phyloP scores from a whole-genome alignment of 2,113 vertebrate genomes.

The Leucoraja erinaceus region DNA sequence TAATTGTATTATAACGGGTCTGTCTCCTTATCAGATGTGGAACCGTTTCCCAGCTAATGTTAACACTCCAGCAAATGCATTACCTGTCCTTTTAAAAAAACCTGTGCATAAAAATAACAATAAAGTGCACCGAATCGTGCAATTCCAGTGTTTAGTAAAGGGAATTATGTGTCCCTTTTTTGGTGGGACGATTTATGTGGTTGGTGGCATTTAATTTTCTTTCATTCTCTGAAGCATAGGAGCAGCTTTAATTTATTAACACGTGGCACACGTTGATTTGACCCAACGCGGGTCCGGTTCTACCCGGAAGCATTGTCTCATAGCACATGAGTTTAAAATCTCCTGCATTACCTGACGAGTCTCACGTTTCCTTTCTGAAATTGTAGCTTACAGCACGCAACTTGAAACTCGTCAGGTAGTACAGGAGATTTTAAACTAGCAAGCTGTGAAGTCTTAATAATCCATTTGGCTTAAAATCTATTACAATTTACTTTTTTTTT shows the following conservation, averaged over 20 bases:
- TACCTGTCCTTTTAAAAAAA: neutral
- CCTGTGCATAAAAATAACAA: neutral
- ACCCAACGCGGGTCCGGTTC: neutral
- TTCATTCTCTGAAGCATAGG: neutral
- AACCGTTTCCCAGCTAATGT: neutral
- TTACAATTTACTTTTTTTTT: neutral
- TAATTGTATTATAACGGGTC: neutral
- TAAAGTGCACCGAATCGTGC: neutral
- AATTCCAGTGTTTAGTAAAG: neutral
- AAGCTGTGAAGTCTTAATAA: no score
- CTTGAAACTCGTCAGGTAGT: neutral
- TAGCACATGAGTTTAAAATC: no score
- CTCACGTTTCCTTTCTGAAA: neutral
- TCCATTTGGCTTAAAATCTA: no score
- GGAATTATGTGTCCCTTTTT: neutral
- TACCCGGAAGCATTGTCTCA: conserved; percentile 22
- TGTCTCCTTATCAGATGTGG: neutral
- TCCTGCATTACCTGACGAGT: no score
- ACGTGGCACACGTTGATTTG: conserved; percentile 27
- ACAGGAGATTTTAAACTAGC: no score
- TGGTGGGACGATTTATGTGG: neutral
- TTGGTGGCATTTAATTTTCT: neutral
- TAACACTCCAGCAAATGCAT: neutral
- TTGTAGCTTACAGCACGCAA: neutral
- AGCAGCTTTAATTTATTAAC: neutral